A percentile compares a stretch with the other conserved stretches of the same genome.
phyloP scores from a whole-genome alignment of 2,113 vertebrate genomes.

The Trematomus loennbergii region DNA sequence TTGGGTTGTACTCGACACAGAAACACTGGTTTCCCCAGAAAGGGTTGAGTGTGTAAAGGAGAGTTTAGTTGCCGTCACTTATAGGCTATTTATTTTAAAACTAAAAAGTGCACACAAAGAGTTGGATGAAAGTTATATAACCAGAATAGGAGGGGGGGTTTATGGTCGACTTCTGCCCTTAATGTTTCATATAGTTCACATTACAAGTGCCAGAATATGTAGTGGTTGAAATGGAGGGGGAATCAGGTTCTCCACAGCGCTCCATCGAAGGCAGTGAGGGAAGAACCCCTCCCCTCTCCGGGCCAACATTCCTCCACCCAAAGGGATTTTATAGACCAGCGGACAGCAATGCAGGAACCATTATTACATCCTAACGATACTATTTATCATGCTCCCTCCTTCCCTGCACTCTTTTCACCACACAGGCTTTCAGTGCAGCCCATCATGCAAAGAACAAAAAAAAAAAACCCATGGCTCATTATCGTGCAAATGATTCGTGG shows the following conservation, averaged over 20 bases:
- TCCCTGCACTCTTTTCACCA: constrained; percentile 50
- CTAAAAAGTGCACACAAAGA: background rate
- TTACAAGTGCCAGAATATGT: constrained; percentile 61
- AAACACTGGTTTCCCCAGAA: too few relatives aligned
- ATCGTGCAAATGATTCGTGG: constrained; percentile 72
- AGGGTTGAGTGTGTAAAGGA: too few relatives aligned
- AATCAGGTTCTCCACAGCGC: constrained; percentile 61
- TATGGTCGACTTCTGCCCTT: constrained; percentile 38
- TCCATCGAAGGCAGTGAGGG: constrained; percentile 71
- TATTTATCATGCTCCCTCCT: constrained; percentile 73
- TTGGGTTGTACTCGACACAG: too few relatives aligned
- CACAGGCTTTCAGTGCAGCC: constrained; percentile 57
- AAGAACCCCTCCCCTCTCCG: constrained; percentile 57
- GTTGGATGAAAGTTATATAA: constrained; percentile 31
- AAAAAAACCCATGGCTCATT: constrained; percentile 52
- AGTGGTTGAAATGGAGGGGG: constrained; percentile 21
- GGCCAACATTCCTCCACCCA: constrained; percentile 82
- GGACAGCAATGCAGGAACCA: constrained; percentile 82
- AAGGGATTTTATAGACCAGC: constrained; percentile 84
- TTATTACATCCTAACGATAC: constrained; percentile 81
- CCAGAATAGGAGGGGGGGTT: constrained; percentile 8
- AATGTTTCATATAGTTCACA: constrained; percentile 51
- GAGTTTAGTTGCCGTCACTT: background rate
- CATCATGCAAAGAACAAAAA: constrained; percentile 55
- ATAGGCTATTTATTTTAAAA: background rate